These are phyloP conservation scores for Sakesphorus luctuosus DNA, from an alignment of 2,113 vertebrate species.

Conservation along the genomic window DNA sequence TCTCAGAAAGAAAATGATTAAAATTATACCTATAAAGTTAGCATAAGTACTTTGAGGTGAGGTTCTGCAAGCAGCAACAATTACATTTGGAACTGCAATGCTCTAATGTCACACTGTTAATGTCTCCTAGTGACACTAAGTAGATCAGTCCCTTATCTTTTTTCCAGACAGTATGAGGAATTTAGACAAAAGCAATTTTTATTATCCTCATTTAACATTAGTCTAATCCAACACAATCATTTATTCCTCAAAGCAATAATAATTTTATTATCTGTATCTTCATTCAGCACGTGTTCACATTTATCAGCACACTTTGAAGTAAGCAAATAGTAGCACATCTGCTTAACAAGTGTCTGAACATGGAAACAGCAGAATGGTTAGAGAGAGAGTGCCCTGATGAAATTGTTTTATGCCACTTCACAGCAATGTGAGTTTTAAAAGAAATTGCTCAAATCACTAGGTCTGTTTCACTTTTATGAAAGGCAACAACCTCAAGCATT, in stretches of 20 bases:
- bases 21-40: neutral
- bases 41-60: neutral
- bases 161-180: neutral
- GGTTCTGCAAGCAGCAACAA: neutral
- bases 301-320: neutral
- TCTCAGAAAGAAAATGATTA: neutral
- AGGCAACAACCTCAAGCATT: neutral
- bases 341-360: neutral
- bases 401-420: neutral
- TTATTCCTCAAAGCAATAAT: neutral
- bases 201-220: neutral
- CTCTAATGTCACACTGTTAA: neutral
- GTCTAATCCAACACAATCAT: neutral
- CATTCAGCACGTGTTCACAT: fast-evolving
- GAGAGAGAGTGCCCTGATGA: neutral
- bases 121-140: neutral
- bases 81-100: neutral
- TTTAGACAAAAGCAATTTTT: neutral
- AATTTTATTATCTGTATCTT: neutral
- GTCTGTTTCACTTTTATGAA: neutral
- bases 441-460: neutral
- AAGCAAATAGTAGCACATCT: neutral
- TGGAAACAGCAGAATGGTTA: neutral
- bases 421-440: neutral
- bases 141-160: neutral